Base-by-base conservation (phyloP, 2,113 vertebrate genomes). In the Corapipo altera region DNA sequence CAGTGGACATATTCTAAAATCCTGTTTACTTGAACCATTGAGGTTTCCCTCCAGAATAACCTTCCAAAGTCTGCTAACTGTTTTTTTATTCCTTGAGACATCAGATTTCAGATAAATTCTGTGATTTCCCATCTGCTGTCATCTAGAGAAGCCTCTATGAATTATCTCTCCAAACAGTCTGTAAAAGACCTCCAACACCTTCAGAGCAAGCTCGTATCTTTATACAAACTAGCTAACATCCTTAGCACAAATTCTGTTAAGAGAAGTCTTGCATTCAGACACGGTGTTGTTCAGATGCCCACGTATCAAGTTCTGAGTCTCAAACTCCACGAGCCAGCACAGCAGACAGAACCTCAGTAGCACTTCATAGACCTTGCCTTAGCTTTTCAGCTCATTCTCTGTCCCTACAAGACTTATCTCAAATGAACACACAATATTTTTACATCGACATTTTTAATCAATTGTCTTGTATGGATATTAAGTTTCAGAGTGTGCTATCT, bases 391-490 rank as follows among this genome's bases (percentile, higher is more conserved):
- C 27, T 70, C 49, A 23, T 49, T 46, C 72, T 37, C 55, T 24
- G 19, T 32, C 48, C 59, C 55, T 72, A 5, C 33, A 48, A 78
- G 65, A 65, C 19, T 44, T 54, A 43, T 43, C 64, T 92, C 80
- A 85, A 67, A 55, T 20, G 4, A 52, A 67, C 65, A 69, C 4
- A 48, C 0, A 9, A 2, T 64, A 73, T 74, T 69, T 89, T 85
- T 77, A 74, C 61, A 84, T 59, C 48, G 44, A 43, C 37, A 14
- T 94, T 91, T 96, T 80, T 65, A 78, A 84, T 61, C 69, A 52
- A 64, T 28, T 84, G 49, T 81, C 95, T 96, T 88, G 81, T n/a
- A 44, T 39, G 44, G 57, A 39, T 91, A 93, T 88, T 77, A 84
- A 74, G 52, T 92, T 96, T 75, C 65, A 61, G 55, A 90, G 49